Percentiles rank a stretch among this genome's conserved stretches.
Conservation (phyloP, 2,797 vertebrate genomes). For the Rhinichthys osculus region DNA sequence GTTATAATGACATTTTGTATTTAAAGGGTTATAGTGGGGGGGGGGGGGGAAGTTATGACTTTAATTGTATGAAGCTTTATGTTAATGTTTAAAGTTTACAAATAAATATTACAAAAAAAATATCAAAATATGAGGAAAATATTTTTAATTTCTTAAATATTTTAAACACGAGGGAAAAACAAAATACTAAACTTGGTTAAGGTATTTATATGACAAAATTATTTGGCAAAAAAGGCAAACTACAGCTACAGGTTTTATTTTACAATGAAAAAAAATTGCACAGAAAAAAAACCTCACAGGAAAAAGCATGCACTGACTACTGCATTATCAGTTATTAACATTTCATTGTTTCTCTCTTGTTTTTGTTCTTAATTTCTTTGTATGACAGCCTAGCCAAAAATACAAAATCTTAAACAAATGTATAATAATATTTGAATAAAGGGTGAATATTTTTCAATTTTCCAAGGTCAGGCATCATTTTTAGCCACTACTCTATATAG, state of each 20-base stretch:
- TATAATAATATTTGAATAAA: not conserved
- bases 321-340: not conserved
- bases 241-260: not conserved
- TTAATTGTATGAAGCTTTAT: too few species aligned
- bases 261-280: not conserved
- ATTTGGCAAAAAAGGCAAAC: not conserved
- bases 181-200: not conserved
- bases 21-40: too few species aligned
- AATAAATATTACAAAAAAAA: too few species aligned
- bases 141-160: not conserved
- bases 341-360: not conserved
- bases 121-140: not conserved
- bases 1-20: too few species aligned
- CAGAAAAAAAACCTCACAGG: not conserved
- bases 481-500: not conserved
- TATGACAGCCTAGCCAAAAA: not conserved
- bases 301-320: not conserved
- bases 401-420: not conserved
- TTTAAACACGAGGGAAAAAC: not conserved
- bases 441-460: not conserved
- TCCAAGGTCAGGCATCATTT: not conserved
- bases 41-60: too few species aligned
- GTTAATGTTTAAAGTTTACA: too few species aligned
- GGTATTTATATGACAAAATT: not conserved
- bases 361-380: not conserved